phyloP scores from a whole-genome alignment of 2,113 vertebrate species.

The Neodontobutis hainanensis region DNA sequence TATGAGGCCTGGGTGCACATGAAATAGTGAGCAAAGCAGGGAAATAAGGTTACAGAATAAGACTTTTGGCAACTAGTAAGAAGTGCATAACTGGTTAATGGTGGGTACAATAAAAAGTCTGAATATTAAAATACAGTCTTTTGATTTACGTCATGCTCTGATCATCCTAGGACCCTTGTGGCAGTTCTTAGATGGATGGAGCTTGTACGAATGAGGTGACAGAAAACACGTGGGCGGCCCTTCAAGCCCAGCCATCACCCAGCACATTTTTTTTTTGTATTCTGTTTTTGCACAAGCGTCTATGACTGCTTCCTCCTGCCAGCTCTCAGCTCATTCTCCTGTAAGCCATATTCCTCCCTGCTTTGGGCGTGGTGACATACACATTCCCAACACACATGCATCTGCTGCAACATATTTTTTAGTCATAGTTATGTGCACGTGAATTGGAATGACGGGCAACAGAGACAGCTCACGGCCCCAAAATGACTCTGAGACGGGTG shows the following conservation, averaged over 20 bases:
- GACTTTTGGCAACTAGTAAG: not conserved
- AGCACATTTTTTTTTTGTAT: conserved; percentile 2
- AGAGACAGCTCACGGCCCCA: conserved; percentile 42
- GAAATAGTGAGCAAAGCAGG: not conserved
- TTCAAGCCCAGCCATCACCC: not conserved
- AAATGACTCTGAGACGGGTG: conserved; percentile 52
- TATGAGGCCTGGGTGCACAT: not conserved
- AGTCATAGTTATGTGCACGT: conserved; percentile 3
- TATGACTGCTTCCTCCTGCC: conserved; percentile 53
- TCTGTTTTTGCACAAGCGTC: not conserved
- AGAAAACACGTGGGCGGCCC: conserved; percentile 35
- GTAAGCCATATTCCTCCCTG: conserved; percentile 52
- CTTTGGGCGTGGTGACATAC: conserved; percentile 49
- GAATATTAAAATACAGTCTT: conserved; percentile 26
- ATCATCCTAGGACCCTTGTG: conserved; percentile 27
- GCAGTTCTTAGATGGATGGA: conserved; percentile 27
- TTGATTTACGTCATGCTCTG: conserved; percentile 27
- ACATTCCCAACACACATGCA: conserved; percentile 1
- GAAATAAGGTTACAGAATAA: too few species aligned
- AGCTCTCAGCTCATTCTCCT: conserved; percentile 51
- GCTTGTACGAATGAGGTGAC: conserved; percentile 47
- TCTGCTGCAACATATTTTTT: conserved; percentile 9
- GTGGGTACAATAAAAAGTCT: not conserved
- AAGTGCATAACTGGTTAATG: conserved; percentile 2
- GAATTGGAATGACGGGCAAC: conserved; percentile 22